Evolutionary conservation across 2,113 vertebrate genomes (phyloP).

Genomic region (Delphinapterus leucas): DNA sequence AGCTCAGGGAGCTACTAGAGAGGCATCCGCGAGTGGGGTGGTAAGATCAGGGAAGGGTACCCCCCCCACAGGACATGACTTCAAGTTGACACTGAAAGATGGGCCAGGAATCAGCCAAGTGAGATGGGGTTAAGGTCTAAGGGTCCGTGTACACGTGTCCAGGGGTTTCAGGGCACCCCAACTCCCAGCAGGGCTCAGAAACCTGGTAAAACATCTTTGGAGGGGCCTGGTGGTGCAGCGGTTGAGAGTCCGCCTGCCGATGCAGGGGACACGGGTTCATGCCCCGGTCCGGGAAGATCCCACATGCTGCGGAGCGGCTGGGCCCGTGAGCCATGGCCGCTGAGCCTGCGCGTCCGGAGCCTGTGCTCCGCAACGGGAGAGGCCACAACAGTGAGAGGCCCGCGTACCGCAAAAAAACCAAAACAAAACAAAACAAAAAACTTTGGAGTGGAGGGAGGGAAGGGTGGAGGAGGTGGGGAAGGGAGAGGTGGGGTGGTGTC

Average conservation of each 20-base stretch:
- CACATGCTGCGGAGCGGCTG: no score
- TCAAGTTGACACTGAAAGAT: neutral
- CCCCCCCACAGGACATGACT: neutral
- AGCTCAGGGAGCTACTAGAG: neutral
- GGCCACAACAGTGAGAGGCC: no score
- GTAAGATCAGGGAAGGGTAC: no score
- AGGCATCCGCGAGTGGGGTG: neutral
- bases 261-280: no score
- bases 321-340: no score
- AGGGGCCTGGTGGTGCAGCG: neutral
- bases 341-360: no score
- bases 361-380: no score
- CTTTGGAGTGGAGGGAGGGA: neutral
- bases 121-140: neutral
- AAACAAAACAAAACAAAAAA: no score
- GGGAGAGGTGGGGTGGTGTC: fast-evolving
- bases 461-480: neutral
- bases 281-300: no score
- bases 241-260: no score
- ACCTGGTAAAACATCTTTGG: no score
- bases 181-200: neutral
- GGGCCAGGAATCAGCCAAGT: neutral
- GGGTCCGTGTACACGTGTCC: neutral
- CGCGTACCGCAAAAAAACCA: no score
- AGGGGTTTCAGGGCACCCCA: neutral